A percentile compares a stretch with the other conserved stretches of the same genome.
phyloP scores from a whole-genome alignment of 1,140 invertebrate species.

The Drosophila arawakana region DNA sequence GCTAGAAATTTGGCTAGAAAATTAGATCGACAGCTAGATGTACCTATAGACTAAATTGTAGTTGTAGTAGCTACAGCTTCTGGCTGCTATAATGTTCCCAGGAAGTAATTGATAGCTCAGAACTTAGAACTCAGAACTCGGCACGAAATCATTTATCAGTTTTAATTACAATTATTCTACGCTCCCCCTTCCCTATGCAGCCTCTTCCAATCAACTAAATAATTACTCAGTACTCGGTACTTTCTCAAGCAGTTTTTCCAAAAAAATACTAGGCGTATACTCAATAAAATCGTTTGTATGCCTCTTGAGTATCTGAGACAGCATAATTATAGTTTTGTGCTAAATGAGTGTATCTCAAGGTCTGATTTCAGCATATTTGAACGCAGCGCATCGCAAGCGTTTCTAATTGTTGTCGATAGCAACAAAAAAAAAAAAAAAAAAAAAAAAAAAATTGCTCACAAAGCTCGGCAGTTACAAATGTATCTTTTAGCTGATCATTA shows the following conservation, averaged over 20 bases:
- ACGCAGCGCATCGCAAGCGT: constrained; percentile 16
- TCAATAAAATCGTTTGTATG: too few relatives aligned
- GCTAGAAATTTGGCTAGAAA: too few relatives aligned
- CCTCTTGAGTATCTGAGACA: constrained; percentile 1
- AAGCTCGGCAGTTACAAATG: constrained; percentile 24
- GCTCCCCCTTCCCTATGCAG: background rate
- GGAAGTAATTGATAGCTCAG: constrained; percentile 45
- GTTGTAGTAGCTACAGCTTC: background rate
- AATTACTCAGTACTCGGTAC: too few relatives aligned
- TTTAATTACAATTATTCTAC: constrained; percentile 39
- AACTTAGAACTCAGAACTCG: constrained; percentile 13
- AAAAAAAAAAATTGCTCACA: constrained; percentile 14
- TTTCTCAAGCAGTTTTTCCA: too few relatives aligned
- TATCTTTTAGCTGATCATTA: constrained; percentile 25
- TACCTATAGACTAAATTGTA: background rate
- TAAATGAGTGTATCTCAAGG: constrained; percentile 10
- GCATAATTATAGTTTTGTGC: constrained; percentile 5
- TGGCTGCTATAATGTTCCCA: constrained; percentile 11
- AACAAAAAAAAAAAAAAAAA: background rate
- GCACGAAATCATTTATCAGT: constrained; percentile 55
- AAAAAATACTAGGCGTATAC: too few relatives aligned
- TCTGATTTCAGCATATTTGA: background rate
- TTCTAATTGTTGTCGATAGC: constrained; percentile 38
- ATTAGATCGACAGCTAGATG: too few relatives aligned
- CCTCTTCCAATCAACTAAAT: too few relatives aligned